A percentile compares a stretch with the other conserved stretches of the same genome.
Conservation (phyloP, 2,113 vertebrate species). For the Neodon shergylaensis region DNA sequence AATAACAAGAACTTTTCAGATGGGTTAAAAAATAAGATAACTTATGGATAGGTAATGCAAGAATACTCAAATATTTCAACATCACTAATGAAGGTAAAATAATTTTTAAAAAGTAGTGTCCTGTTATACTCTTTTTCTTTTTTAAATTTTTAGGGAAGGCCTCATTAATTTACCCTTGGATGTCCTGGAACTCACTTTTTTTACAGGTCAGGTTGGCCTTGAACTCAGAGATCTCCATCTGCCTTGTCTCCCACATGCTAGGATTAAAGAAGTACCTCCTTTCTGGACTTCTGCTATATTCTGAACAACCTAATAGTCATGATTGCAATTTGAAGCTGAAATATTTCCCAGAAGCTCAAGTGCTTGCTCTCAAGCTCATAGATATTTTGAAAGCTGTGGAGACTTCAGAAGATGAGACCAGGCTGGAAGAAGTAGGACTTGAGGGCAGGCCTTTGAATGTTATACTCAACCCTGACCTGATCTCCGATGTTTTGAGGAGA, state of each 20-base stretch:
- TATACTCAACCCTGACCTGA: neutral
- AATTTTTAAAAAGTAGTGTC: neutral
- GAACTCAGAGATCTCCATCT: neutral
- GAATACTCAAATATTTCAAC: neutral
- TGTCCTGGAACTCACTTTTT: neutral
- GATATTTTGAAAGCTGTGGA: neutral
- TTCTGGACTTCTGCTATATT: too few species aligned
- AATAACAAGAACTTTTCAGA: neutral
- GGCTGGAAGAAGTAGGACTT: neutral
- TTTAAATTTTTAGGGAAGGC: neutral
- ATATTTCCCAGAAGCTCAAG: neutral
- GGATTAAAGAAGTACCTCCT: neutral
- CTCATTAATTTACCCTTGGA: neutral
- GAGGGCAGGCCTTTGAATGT: neutral
- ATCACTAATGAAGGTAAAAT: neutral
- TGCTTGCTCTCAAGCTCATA: neutral
- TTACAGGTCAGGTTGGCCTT: neutral
- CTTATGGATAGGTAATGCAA: neutral
- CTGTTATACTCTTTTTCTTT: neutral
- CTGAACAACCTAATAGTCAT: neutral
- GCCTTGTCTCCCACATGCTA: neutral
- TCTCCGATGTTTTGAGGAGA: neutral
- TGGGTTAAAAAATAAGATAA: neutral
- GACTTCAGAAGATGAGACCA: neutral
- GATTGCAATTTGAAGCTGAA: neutral